Percentiles rank a stretch among this genome's conserved stretches.
phyloP scores from a whole-genome alignment of 2,797 vertebrate genomes.

The Ibycter americanus region DNA sequence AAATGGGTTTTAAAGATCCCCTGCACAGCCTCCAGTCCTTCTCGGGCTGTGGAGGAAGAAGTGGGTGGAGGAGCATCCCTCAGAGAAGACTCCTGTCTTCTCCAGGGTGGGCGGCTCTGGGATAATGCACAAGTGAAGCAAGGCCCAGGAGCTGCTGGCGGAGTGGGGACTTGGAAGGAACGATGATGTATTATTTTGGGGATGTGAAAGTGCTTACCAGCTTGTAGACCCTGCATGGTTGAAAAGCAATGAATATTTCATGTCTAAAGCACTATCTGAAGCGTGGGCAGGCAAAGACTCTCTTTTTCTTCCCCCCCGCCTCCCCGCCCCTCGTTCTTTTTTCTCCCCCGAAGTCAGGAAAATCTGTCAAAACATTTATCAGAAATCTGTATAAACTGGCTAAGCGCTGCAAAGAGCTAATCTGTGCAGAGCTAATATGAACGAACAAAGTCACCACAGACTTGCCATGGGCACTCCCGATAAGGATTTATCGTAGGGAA shows the following conservation, averaged over 20 bases:
- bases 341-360: constrained; percentile 33
- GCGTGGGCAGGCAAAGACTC: neutral
- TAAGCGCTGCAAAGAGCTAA: constrained; percentile 61
- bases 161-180: accelerated
- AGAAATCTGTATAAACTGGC: constrained; percentile 56
- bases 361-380: constrained; percentile 74
- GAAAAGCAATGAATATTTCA: constrained; percentile 68
- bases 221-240: neutral
- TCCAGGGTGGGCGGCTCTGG: accelerated
- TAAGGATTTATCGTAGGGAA: constrained; percentile 64
- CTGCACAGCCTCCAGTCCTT: neutral
- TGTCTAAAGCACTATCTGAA: constrained; percentile 44
- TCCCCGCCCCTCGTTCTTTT: neutral
- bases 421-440: constrained; percentile 62
- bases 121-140: neutral
- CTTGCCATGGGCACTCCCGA: constrained; percentile 51
- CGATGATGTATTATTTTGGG: neutral
- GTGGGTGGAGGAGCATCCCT: neutral
- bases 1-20: neutral
- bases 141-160: neutral
- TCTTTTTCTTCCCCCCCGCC: neutral
- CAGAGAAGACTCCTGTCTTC: too few relatives aligned
- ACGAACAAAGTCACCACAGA: constrained; percentile 52
- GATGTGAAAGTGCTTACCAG: neutral
- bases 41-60: neutral